Conservation (phyloP, 2,113 vertebrate species). For the Mesoclemmys tuberculata region DNA sequence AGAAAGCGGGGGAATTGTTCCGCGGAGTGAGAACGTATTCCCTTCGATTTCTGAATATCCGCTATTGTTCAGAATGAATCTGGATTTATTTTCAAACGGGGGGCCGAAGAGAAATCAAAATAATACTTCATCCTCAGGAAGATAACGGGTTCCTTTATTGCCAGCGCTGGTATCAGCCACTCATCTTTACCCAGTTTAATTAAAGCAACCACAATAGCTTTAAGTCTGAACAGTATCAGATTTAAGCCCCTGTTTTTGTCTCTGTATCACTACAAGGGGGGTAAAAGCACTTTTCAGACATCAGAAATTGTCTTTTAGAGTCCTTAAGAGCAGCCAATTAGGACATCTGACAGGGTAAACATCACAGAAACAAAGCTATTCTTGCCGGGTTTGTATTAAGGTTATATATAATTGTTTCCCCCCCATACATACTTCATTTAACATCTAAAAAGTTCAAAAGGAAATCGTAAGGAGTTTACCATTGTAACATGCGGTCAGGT, state of each 20-base stretch:
- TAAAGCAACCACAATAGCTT: not conserved
- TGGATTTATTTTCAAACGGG: not conserved
- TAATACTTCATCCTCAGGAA: not conserved
- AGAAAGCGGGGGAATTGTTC: not conserved
- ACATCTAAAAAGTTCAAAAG: not conserved
- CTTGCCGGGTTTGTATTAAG: not conserved
- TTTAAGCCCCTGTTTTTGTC: not conserved
- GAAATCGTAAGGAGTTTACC: not conserved
- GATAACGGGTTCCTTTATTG: not conserved
- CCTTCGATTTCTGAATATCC: not conserved
- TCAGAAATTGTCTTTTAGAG: not conserved
- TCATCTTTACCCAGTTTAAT: not conserved
- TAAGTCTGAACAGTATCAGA: rapidly evolving
- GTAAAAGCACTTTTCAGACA: not conserved
- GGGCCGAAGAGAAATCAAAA: not conserved
- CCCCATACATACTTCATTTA: not conserved
- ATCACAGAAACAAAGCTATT: not conserved
- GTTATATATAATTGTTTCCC: not conserved
- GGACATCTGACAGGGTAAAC: not conserved
- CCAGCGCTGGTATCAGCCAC: not conserved
- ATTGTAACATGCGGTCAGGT: not conserved
- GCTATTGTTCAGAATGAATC: not conserved
- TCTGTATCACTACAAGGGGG: not conserved
- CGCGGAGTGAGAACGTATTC: not conserved
- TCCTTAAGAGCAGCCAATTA: not conserved